Base-by-base conservation (phyloP, 2,888 invertebrate genomes). In the Netelia virgata region DNA sequence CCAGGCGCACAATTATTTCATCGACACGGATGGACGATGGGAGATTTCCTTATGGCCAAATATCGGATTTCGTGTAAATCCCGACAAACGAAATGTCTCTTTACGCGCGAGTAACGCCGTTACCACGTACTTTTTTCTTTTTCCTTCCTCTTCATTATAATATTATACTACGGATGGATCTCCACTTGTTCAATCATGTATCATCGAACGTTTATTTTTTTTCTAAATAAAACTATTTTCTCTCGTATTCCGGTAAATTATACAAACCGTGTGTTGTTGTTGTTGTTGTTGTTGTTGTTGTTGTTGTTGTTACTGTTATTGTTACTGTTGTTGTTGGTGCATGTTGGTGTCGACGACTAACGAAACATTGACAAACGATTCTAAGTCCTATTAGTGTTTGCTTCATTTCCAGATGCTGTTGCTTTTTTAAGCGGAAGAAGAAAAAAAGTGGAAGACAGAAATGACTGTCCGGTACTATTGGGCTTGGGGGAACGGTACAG, bases 351-450 rank as follows among this genome's bases (percentile, higher is more conserved):
- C 47, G 36, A 57, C 85, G n/a, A 77, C 43, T 41, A 50, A 43
- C 16, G 16, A 70, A 57, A 63, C 66, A 82, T 86, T 82, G 83
- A 87, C 88, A 89, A 89, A 88, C 90, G 91, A 92, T 91, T 92
- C 92, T 93, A 93, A 93, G 92, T 93, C 92, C 92, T 91, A 93
- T 92, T 93, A 93, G 92, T 92, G 92, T 93, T 92, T 93, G 92
- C 91, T 94, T 94, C 92, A 92, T 95, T 96, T 96, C 94, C 95
- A 98, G 98, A 95, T 99, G 99, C 96, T 99, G 99, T 95, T 99
- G 98, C 95, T 99, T 99, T 96, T 98, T 98, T 96, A 98, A 98
- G 95, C 97, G 98, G 94, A 98, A 98, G 97, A 98, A 98, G 97
- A 99, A 99, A 97, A 98, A 98, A 96, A 97, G 97, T 94, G 96